Evolutionary conservation across 2,797 vertebrate species (phyloP).

Genomic region (Gymnopithys bicolor): DNA sequence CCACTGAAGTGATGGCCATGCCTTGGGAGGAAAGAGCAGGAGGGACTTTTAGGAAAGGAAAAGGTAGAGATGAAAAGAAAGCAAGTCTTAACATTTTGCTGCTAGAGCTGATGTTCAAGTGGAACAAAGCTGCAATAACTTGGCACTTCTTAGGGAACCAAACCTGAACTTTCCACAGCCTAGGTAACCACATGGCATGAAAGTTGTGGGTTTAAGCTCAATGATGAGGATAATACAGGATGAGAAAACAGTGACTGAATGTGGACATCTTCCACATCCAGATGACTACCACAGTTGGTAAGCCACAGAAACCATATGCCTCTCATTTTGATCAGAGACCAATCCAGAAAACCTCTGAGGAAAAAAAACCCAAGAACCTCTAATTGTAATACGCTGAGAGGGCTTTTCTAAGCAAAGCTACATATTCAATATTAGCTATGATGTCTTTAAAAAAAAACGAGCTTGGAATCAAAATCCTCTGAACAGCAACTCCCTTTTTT

Average conservation of each 20-base stretch:
- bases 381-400: background rate
- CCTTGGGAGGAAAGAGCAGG: background rate
- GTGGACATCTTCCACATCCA: background rate
- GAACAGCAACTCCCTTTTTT: background rate
- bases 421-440: background rate
- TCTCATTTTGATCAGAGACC: background rate
- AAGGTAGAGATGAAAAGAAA: background rate
- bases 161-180: background rate
- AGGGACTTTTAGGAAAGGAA: background rate
- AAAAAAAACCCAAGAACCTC: background rate
- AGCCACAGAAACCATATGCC: background rate
- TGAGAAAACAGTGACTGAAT: background rate
- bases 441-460: background rate
- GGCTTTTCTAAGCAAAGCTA: background rate
- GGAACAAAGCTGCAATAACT: background rate
- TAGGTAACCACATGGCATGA: background rate
- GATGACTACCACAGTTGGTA: background rate
- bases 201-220: background rate
- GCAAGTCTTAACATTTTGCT: background rate
- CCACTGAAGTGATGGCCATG: background rate
- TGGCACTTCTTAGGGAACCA: background rate
- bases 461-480: background rate
- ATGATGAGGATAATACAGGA: background rate
- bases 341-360: background rate
- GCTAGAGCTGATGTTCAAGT: background rate